Conservation (phyloP, 2,797 vertebrate genomes). For the Leptodactylus fallax region DNA sequence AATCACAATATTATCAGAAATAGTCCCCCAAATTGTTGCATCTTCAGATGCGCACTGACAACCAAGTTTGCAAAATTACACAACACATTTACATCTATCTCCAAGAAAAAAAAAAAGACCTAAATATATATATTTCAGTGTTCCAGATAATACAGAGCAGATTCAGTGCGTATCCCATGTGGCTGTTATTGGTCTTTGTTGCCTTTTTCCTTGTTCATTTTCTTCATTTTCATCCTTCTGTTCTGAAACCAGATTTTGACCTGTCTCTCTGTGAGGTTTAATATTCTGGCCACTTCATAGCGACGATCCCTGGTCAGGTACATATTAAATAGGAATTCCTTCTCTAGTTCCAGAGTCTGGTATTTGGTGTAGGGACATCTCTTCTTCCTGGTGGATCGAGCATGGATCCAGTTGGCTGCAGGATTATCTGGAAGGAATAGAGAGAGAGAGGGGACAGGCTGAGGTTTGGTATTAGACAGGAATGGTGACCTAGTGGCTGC, state of each 20-base stretch:
- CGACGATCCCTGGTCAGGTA: slow-evolving; percentile 97
- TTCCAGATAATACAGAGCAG: slow-evolving; percentile 36
- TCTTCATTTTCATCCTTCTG: slow-evolving; percentile 99
- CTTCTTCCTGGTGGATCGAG: slow-evolving; percentile 97
- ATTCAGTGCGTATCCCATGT: slow-evolving; percentile 57
- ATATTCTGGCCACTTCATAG: slow-evolving; percentile 96
- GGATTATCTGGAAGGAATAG: slow-evolving; percentile 83
- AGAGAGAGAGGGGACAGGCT: slow-evolving; percentile 35
- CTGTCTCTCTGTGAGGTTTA: slow-evolving; percentile 97
- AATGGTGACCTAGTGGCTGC: slow-evolving; percentile 69
- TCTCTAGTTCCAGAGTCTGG: slow-evolving; percentile 97
- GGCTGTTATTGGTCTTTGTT: slow-evolving; percentile 83
- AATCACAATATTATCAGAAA: slow-evolving; percentile 75
- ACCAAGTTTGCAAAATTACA: slow-evolving; percentile 72
- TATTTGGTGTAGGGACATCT: slow-evolving; percentile 98
- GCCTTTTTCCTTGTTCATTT: slow-evolving; percentile 95
- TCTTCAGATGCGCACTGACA: slow-evolving; percentile 71
- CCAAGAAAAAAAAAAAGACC: slow-evolving; percentile 52
- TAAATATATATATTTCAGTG: slow-evolving; percentile 57
- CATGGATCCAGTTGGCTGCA: slow-evolving; percentile 98
- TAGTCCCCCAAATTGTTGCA: slow-evolving; percentile 66
- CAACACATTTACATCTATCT: slow-evolving; percentile 71
- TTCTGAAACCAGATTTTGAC: slow-evolving; percentile 99
- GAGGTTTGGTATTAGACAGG: slow-evolving; percentile 71
- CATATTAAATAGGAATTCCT: slow-evolving; percentile 99